phyloP scores from a whole-genome alignment of 2,797 vertebrate species.

The Streptopelia turtur region DNA sequence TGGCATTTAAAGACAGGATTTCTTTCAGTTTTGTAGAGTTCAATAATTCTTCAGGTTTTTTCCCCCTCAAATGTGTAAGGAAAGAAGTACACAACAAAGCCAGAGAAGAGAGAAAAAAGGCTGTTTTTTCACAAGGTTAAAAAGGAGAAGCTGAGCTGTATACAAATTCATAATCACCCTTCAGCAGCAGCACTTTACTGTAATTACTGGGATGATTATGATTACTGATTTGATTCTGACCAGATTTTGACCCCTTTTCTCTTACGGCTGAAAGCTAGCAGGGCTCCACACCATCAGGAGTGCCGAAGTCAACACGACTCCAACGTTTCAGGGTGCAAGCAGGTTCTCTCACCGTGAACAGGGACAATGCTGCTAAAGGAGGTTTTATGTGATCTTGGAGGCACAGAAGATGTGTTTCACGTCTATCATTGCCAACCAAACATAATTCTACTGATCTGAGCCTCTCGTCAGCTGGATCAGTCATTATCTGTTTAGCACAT shows the following conservation, averaged over 20 bases:
- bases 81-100: neutral
- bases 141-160: neutral
- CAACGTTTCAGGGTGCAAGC: fast-evolving
- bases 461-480: neutral
- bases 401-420: neutral
- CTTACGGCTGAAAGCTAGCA: neutral
- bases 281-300: neutral
- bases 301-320: neutral
- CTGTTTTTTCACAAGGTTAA: neutral
- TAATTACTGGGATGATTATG: neutral
- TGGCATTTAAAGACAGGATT: neutral
- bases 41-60: neutral
- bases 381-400: neutral
- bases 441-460: fast-evolving
- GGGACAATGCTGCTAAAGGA: neutral
- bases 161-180: neutral
- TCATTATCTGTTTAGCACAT: neutral
- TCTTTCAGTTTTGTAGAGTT: neutral
- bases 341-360: neutral
- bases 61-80: neutral
- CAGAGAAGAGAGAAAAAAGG: neutral
- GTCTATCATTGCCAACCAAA: neutral
- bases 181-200: neutral
- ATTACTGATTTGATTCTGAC: neutral
- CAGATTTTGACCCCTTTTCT: neutral